Base-by-base conservation (phyloP, 2,888 invertebrate genomes). In the Spicauda simplicius region DNA sequence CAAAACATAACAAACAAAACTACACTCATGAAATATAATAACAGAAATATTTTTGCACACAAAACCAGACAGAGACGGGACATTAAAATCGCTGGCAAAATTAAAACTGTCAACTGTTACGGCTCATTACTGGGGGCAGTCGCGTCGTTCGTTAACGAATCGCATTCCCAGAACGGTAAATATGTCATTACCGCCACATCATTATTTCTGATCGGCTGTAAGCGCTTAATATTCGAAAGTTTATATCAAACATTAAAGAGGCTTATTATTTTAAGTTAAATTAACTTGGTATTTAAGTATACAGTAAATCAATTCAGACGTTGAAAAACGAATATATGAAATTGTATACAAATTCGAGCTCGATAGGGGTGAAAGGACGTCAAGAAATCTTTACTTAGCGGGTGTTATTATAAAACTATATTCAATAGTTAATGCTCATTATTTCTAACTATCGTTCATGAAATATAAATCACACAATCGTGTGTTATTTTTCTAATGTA, bases 161-260 rank as follows among this genome's bases (percentile, higher is more conserved):
- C 14, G 45, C 25, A 14, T 41, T 37, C 20, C 41, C 59, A 14
- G 14, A 50, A 48, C 25, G 25, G 48, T 48, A 59, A 59, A 59
- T 30, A 59, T 30, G 59, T 25, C 48, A 59, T 59, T 59, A 59
- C 20, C 45, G 58, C 20, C 58, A 48, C 59, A 50, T 59, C 48
- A 59, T 50, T 59, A 30, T 16, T 55, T 25, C 16, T 18, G 25
- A 50, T 30, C 12, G 59, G 11, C 59, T 50, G 16, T 48, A 59
- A 50, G 50, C 25, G 48, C 16, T 59, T 48, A 59, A 59, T 30
- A 25, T 59, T 59, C 30, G 59, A 50, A 50, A 1, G 4, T 50
- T 48, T 25, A 25, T 25, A 25, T 4, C 25, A 25, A 4, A 25
- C 14, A 16, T 41, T 41, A 48, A 45, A 33, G 1, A 6, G 10